phyloP scores from a whole-genome alignment of 2,797 vertebrate genomes.

The Hipposideros larvatus region DNA sequence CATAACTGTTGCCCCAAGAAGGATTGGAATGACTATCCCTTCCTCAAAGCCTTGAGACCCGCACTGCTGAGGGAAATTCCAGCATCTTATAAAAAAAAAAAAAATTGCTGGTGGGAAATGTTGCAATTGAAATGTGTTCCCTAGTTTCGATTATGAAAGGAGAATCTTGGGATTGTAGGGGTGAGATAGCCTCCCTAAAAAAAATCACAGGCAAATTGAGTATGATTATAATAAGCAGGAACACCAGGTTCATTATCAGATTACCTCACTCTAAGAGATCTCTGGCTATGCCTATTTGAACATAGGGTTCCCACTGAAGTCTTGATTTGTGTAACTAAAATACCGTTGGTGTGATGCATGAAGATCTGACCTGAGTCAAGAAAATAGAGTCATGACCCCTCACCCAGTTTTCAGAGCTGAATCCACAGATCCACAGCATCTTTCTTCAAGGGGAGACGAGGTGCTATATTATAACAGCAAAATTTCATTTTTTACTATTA shows the following conservation, averaged over 20 bases:
- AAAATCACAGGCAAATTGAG: not conserved
- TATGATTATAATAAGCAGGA: not conserved
- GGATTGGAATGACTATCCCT: slow-evolving; percentile 5
- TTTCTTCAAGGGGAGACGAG: not conserved
- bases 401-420: not conserved
- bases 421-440: not conserved
- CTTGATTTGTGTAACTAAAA: slow-evolving; percentile 12
- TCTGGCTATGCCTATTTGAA: not conserved
- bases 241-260: not conserved
- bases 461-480: not conserved
- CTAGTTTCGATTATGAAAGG: not conserved
- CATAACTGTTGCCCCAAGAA: slow-evolving; percentile 47
- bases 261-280: not conserved
- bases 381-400: not conserved
- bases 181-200: not conserved
- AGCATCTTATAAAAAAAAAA: not conserved
- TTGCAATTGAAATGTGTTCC: not conserved
- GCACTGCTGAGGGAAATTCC: not conserved
- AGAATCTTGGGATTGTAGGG: not conserved
- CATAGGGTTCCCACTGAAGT: not conserved
- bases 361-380: not conserved
- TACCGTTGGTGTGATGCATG: not conserved
- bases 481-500: slow-evolving; percentile 19
- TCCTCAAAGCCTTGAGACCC: slow-evolving; percentile 9
- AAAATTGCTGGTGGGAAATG: slow-evolving; percentile 17